Evolutionary conservation across 2,888 invertebrate species (phyloP), one percentile per base, ranked within the genome.

Genomic region (Drosophila quasianomalipes): DNA sequence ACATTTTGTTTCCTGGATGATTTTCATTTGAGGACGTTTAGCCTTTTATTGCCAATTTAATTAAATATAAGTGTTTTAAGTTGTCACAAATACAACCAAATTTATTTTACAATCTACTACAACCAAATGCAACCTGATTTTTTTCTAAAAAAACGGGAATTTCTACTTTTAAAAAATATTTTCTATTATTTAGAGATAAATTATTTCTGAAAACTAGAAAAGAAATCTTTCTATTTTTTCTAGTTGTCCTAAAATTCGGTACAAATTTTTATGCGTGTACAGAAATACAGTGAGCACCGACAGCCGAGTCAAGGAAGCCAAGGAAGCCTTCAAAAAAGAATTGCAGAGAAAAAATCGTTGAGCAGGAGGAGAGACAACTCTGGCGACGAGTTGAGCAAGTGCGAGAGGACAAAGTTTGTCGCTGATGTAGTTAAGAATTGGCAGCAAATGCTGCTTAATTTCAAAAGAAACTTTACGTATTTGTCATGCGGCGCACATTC

Each of bases 371-470:
- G 47, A 75, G 54, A 64, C 47, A 61, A 28, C 61, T 57, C 41
- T 60, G 26, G 51, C 39, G 47, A 47, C 47, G 66, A 54, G 33
- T 51, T 63, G 65, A 63, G 58, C 60, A 55, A 37, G 28, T 58
- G 67, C 52, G 76, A 62, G 79, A 90, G 89, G 89, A 90, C 87
- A 90, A 88, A 88, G 89, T 88, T 88, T 89, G 89, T 73, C 81
- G 76, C 89, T 90, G 90, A 90, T 86, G 89, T 82, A 90, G 89
- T 90, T 88, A 90, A 90, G 89, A 86, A 88, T 90, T 90, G 91
- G 89, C 89, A 89, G 91, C 88, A 88, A 88, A 90, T 89, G 91
- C 88, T 88, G 91, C 91, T 88, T 88, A 88, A 88, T 90, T 88
- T 89, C 87, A 86, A 88, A 89, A 90, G 89, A 90, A 90, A 88